Percentiles rank a stretch among this genome's conserved stretches.
These are phyloP conservation scores for Diarsia dahlii DNA, from an alignment of 2,888 invertebrate species.

Conservation along the genomic window DNA sequence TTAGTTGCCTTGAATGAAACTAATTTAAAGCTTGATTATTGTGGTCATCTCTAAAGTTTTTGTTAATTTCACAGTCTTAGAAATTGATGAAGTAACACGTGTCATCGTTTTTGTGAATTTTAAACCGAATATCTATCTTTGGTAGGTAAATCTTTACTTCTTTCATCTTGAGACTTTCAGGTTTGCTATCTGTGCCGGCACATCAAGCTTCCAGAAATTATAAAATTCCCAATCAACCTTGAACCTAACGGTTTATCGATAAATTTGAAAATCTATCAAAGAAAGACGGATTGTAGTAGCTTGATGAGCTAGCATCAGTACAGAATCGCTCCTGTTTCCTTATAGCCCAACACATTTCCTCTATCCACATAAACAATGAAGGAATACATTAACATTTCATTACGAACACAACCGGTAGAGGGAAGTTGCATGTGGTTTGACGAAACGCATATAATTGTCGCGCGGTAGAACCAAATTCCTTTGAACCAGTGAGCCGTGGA, in stretches of 20 bases:
- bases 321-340: constrained; percentile 41
- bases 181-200: no score
- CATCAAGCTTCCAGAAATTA: no score
- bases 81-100: neutral
- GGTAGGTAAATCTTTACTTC: no score
- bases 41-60: neutral
- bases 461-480: constrained; percentile 79
- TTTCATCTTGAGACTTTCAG: no score
- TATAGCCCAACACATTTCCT: constrained; percentile 44
- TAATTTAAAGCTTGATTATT: constrained; percentile 4
- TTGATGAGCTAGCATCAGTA: neutral
- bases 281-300: no score
- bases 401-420: constrained; percentile 72
- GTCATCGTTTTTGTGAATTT: neutral
- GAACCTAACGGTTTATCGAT: no score
- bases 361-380: constrained; percentile 40
- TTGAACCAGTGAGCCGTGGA: constrained; percentile 74
- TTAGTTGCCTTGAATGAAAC: neutral
- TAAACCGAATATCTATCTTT: neutral
- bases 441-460: constrained; percentile 83
- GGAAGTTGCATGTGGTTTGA: constrained; percentile 80
- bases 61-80: neutral
- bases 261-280: no score
- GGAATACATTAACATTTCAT: constrained; percentile 52
- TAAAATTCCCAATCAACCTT: no score